Evolutionary conservation across 2,888 invertebrate species (phyloP).

Genomic region (Phaonia tiefii): DNA sequence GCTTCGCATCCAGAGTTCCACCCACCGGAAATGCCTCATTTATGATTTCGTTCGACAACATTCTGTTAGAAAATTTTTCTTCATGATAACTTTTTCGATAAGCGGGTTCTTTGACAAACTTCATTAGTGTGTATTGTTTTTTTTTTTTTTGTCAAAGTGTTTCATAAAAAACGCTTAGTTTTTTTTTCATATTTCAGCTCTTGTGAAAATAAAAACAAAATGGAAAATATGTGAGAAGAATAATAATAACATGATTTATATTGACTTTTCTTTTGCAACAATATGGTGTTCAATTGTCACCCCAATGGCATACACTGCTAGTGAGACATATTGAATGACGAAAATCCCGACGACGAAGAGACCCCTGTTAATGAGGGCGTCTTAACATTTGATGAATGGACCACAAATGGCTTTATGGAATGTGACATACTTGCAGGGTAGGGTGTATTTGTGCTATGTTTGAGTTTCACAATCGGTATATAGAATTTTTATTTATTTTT

Average conservation of each 20-base stretch:
- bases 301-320: conserved; percentile 41
- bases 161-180: background rate
- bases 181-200: background rate
- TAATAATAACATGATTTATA: conserved; percentile 36
- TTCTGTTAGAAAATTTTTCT: no score
- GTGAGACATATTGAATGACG: background rate
- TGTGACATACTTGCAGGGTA: background rate
- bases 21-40: no score
- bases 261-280: conserved; percentile 47
- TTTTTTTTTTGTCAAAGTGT: no score
- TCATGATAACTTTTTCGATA: no score
- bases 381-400: conserved; percentile 60
- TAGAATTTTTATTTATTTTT: conserved; percentile 26
- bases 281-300: conserved; percentile 55
- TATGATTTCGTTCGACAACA: no score
- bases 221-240: conserved; percentile 27
- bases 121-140: background rate
- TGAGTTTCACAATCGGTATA: no score
- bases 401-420: conserved; percentile 49
- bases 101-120: background rate
- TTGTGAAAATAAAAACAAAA: no score
- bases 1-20: no score
- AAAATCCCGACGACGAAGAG: background rate
- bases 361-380: conserved; percentile 36
- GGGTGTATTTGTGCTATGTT: background rate